Percentiles rank a stretch among this genome's conserved stretches.
These are phyloP conservation scores for Anneissia japonica DNA, from an alignment of 35 echinoderm and acorn worm species.

Conservation along the genomic window DNA sequence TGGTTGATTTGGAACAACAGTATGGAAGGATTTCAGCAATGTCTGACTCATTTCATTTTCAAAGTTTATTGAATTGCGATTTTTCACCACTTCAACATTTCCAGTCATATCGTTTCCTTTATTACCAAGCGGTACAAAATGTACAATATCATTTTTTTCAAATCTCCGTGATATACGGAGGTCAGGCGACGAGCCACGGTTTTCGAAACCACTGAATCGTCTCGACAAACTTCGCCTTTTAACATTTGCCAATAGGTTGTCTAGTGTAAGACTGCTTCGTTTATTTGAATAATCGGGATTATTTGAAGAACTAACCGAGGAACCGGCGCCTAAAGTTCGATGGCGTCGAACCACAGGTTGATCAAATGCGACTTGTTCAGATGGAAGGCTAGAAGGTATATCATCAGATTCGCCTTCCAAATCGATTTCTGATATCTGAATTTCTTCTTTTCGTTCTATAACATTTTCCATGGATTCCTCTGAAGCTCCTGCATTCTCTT, in stretches of 20 bases:
- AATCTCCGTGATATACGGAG: background rate
- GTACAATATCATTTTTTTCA: background rate
- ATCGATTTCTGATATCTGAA: background rate
- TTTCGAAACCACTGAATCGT: background rate
- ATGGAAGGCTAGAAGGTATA: background rate
- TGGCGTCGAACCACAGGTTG: background rate
- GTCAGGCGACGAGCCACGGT: background rate
- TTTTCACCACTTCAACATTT: background rate
- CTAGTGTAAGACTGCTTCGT: background rate
- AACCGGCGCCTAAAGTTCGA: no score
- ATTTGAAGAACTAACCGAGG: background rate
- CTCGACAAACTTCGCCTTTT: background rate
- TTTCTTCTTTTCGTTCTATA: background rate
- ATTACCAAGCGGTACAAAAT: background rate
- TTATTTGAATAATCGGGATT: background rate
- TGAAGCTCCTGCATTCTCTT: background rate
- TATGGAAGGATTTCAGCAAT: background rate
- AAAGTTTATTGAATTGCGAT: background rate
- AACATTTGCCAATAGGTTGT: background rate
- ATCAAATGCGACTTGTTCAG: background rate
- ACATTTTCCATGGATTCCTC: background rate
- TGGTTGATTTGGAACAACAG: background rate
- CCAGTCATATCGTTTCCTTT: background rate
- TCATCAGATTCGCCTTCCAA: background rate
- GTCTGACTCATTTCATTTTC: background rate